A percentile compares a stretch with the other conserved stretches of the same genome.
phyloP scores from a whole-genome alignment of 2,888 invertebrate species.

The Fragum whitleyi region DNA sequence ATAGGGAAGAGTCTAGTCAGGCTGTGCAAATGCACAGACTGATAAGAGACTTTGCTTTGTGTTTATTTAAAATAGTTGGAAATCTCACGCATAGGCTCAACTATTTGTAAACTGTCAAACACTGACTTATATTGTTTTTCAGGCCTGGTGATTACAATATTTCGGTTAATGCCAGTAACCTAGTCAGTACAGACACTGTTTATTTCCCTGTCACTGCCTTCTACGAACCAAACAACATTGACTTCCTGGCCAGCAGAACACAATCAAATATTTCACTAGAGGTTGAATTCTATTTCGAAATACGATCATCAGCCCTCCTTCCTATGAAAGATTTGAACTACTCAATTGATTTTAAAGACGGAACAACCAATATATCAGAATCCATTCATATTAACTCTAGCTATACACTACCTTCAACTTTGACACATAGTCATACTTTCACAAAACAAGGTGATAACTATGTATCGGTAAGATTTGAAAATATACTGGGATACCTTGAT shows the following conservation, averaged over 20 bases:
- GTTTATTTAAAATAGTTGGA: too few relatives aligned
- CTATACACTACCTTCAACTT: background rate
- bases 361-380: background rate
- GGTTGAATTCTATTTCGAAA: conserved; percentile 32
- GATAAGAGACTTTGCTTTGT: too few relatives aligned
- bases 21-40: too few relatives aligned
- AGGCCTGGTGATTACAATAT: conserved; percentile 35
- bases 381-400: background rate
- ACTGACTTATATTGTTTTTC: conserved; percentile 2
- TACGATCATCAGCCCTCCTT: conserved; percentile 19
- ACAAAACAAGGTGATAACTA: conserved; percentile 49
- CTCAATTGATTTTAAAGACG: conserved; percentile 40
- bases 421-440: conserved; percentile 29
- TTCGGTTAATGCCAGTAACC: conserved; percentile 37
- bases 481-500: conserved; percentile 28
- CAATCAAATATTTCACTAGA: conserved; percentile 43
- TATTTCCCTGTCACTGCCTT: conserved; percentile 41
- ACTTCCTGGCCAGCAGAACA: conserved; percentile 28
- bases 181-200: conserved; percentile 45
- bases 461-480: conserved; percentile 35
- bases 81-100: too few relatives aligned
- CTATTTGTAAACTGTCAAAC: too few relatives aligned
- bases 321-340: conserved; percentile 51
- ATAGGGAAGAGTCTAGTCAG: too few relatives aligned
- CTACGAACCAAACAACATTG: conserved; percentile 50